These are phyloP conservation scores for Neogobius melanostomus DNA, from an alignment of 2,113 vertebrate species.

Conservation along the genomic window DNA sequence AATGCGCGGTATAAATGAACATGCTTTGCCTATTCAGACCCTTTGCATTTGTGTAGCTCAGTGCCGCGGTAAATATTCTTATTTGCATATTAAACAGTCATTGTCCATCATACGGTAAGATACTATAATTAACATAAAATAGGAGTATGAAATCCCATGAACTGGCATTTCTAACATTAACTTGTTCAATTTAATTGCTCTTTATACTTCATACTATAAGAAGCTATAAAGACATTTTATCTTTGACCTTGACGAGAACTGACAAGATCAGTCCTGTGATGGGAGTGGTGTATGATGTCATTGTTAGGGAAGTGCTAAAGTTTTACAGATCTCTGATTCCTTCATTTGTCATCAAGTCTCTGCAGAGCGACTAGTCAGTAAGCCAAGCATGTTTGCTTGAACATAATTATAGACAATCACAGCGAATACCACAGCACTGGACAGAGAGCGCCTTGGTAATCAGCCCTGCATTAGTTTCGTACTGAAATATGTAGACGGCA, in stretches of 20 bases:
- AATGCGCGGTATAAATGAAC: too few relatives aligned
- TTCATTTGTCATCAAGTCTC: not conserved
- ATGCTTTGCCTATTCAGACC: too few relatives aligned
- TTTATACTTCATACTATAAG: not conserved
- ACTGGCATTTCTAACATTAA: not conserved
- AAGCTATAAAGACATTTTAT: slow-evolving; percentile 1
- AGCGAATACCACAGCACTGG: not conserved
- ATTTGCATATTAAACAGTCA: too few relatives aligned
- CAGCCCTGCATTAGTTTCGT: slow-evolving; percentile 1
- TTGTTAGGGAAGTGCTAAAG: not conserved
- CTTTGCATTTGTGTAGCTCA: too few relatives aligned
- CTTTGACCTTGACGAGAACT: not conserved
- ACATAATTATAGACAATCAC: not conserved
- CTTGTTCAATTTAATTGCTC: not conserved
- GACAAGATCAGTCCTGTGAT: slow-evolving; percentile 2
- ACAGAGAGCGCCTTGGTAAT: slow-evolving; percentile 6
- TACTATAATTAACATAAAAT: too few relatives aligned
- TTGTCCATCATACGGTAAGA: too few relatives aligned
- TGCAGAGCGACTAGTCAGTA: not conserved
- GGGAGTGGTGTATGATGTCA: slow-evolving; percentile 8
- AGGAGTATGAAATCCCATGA: not conserved
- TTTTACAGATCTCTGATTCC: not conserved
- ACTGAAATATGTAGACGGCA: slow-evolving; percentile 13
- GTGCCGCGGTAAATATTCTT: too few relatives aligned
- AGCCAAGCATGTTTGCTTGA: not conserved